phyloP scores from a whole-genome alignment of 2,888 invertebrate species.

The Ophioninae sp. region DNA sequence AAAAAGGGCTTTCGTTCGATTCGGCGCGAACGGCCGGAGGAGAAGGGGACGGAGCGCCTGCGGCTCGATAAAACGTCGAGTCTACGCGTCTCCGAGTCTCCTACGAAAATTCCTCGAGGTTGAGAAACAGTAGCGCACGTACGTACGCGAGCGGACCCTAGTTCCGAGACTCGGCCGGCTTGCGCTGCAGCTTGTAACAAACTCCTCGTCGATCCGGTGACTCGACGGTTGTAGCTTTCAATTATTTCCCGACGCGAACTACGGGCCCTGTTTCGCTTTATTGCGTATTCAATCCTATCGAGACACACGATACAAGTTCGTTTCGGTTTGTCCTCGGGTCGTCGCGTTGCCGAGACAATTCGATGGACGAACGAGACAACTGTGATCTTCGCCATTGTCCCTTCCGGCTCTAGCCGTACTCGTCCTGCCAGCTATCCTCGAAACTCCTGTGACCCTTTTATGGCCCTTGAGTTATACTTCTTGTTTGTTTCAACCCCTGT shows the following conservation, averaged over 20 bases:
- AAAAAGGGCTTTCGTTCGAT: too few relatives aligned
- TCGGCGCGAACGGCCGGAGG: too few relatives aligned
- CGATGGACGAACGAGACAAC: slow-evolving; percentile 28
- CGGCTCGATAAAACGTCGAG: background rate
- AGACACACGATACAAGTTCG: slow-evolving; percentile 64
- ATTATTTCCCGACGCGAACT: slow-evolving; percentile 69
- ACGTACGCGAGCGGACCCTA: slow-evolving; percentile 9
- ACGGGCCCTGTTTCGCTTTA: slow-evolving; percentile 36
- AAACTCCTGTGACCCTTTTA: too few relatives aligned
- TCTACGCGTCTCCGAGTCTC: background rate
- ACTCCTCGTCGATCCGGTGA: slow-evolving; percentile 16
- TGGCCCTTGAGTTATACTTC: too few relatives aligned
- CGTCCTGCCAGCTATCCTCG: background rate
- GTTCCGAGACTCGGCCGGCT: slow-evolving; percentile 1
- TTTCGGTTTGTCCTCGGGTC: slow-evolving; percentile 68
- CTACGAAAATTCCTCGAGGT: slow-evolving; percentile 4
- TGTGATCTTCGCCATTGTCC: background rate
- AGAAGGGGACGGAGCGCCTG: too few relatives aligned
- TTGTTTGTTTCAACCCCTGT: too few relatives aligned
- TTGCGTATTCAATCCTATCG: slow-evolving; percentile 63
- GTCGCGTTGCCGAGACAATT: slow-evolving; percentile 2
- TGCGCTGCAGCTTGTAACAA: slow-evolving; percentile 33
- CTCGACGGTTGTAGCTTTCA: slow-evolving; percentile 69
- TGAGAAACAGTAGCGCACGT: slow-evolving; percentile 5
- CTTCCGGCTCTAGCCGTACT: background rate